Evolutionary conservation across 2,113 vertebrate species (phyloP).

Genomic region (Desmodus rotundus): DNA sequence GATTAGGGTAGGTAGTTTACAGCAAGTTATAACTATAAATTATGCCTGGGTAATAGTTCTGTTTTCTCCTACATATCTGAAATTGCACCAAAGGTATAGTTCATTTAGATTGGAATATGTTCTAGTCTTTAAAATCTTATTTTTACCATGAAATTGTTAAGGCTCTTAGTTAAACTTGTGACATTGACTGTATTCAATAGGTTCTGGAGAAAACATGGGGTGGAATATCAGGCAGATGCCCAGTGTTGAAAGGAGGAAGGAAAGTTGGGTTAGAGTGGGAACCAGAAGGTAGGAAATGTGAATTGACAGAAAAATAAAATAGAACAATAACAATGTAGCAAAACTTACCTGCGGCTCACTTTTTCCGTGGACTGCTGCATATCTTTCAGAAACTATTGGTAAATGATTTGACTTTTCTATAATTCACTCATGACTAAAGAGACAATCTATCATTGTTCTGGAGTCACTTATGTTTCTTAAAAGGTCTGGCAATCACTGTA

Average conservation of each 20-base stretch:
- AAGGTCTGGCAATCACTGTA: background rate
- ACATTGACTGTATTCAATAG: background rate
- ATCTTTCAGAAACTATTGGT: background rate
- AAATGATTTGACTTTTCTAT: background rate
- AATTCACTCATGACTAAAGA: background rate
- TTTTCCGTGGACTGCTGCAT: rapidly evolving
- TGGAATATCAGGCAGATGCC: background rate
- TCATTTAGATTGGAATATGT: background rate
- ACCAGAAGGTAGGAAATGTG: background rate
- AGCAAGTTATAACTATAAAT: background rate
- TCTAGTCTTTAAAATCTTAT: background rate
- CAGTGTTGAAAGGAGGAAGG: background rate
- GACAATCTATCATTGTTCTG: background rate
- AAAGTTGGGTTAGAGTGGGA: background rate
- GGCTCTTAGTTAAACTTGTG: background rate
- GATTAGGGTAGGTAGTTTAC: background rate
- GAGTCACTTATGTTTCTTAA: background rate
- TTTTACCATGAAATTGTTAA: background rate
- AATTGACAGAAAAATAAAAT: background rate
- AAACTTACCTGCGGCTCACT: background rate
- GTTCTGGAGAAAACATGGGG: background rate
- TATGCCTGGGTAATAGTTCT: background rate
- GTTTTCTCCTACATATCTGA: background rate
- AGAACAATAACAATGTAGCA: background rate
- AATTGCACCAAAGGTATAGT: background rate